Evolutionary conservation across 2,888 invertebrate species (phyloP), one percentile per base, ranked within the genome.

Genomic region (Halictus ligatus): DNA sequence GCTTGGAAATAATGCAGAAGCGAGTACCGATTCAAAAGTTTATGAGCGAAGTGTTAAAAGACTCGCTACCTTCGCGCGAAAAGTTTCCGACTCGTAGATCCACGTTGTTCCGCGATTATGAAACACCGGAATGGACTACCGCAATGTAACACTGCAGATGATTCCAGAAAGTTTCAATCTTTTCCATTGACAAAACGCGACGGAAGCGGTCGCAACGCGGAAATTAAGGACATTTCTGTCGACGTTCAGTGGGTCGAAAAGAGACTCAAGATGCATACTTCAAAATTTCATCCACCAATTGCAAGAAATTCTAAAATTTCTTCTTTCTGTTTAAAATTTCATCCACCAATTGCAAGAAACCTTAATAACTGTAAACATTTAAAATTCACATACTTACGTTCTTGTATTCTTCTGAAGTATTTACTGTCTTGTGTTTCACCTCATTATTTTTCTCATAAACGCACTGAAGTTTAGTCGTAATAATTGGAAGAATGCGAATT

Each of bases 11-110:
- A 86, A 83, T 80, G 78, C 43, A 73, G 67, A 75, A 50, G 69
- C 67, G 50, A 58, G 75, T 76, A 78, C 72, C 69, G 54, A 60
- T 83, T 83, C 48, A 60, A 74, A 73, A 71, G 83, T 86, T 80
- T 86, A 82, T 69, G 86, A 87, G 75, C 48, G 58, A 76, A 75
- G 75, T 58, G 82, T 80, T 81, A 86, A 71, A 85, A 50, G 35
- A 78, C 72, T 72, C 50, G 40, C 76, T 69, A 15, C 40, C 40
- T 76, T 67, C 86, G 69, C 50, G 75, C 43, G 76, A 74, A 75
- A 85, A 78, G 25, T 81, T 81, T 46, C 18, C 25, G 29, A 60
- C 48, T 10, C 2, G 29, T 29, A 40, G 43, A 58, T n/a, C 43
- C 13, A 4, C 2, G 40, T 21, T 48, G 72, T 12, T 75, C 10